These are phyloP conservation scores for Amphimedon queenslandica DNA, from an alignment of 37 sponge, comb jelly and placozoan genomes.

Conservation along the genomic window DNA sequence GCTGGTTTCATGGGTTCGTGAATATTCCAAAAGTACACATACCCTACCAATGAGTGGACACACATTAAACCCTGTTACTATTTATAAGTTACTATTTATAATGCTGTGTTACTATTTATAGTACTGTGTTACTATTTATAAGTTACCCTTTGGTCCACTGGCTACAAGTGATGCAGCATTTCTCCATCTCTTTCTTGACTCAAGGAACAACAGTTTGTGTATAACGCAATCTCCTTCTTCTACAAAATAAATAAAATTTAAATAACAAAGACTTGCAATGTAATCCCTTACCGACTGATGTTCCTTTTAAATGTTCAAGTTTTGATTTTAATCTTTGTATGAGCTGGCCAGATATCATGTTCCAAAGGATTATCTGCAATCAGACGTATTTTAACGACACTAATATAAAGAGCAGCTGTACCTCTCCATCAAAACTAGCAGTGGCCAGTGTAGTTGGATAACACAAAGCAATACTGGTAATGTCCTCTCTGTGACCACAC, in stretches of 20 bases:
- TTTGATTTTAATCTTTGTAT: conserved; percentile 43
- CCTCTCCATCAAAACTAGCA: conserved; percentile 89
- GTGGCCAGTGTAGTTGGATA: conserved; percentile 73
- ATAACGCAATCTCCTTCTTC: conserved; percentile 63
- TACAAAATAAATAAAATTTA: background rate
- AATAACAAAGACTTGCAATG: no score
- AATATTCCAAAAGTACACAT: conserved; percentile 85
- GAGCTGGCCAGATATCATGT: conserved; percentile 66
- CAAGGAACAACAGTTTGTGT: conserved; percentile 59
- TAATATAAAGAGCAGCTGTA: background rate
- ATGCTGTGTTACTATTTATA: no score
- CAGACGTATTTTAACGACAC: no score
- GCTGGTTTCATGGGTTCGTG: conserved; percentile 31
- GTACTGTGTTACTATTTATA: background rate
- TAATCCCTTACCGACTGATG: background rate
- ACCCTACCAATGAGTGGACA: conserved; percentile 36
- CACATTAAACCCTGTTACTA: background rate
- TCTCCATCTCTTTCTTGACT: conserved; percentile 35
- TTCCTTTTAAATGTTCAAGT: background rate
- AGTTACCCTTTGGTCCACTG: conserved; percentile 63
- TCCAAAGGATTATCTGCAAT: conserved; percentile 77
- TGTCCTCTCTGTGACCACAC: conserved; percentile 70
- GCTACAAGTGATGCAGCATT: conserved; percentile 62
- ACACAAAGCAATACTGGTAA: conserved; percentile 70
- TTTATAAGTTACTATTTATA: no score